Base-by-base conservation (phyloP, 2,797 vertebrate species). In the Botia almorhae region DNA sequence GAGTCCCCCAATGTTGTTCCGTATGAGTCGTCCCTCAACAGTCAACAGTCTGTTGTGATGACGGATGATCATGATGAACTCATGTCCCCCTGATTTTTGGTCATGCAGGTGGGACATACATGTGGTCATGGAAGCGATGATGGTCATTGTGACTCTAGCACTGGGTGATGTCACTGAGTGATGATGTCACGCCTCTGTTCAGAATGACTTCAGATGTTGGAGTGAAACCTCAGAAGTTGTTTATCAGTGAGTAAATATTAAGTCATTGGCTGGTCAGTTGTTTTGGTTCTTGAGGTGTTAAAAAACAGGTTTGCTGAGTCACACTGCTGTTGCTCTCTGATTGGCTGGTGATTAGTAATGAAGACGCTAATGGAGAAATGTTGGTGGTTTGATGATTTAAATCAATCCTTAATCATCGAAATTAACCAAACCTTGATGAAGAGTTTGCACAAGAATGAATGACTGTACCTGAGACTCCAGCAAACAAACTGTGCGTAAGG, bases 241-340 rank as follows among this genome's bases (percentile, higher is more conserved):
- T 29, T 29, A 29, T 29, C 29, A 29, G 33, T 55, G 21, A 69
- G 21, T 56, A 51, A 21, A 39, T 65, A 14, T 29, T 29, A 1
- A 33, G 48, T 53, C 29, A 58, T 6, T 56, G 33, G 55, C 36
- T 64, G 14, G 23, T 50, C 60, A 56, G 21, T 43, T 68, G 19
- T 68, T 68, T 26, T 55, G 36, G 12, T 76, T 21, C 51, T 13
- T 67, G 23, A 23, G 51, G 33, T 56, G 50, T 56, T 46, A 67
- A 14, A 56, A 33, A 74, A 48, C 8, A 56, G 43, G 29, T 48
- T 74, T 74, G 39, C n/a, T 48, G 39, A n/a, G n/a, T 48, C 71
- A 64, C 23, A 14, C 26, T 46, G 29, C 21, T 39, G 19, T 19
- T 58, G 43, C 29, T 23, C 16, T 61, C 17, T 70, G 7, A 70